Percentiles rank a stretch among this genome's conserved stretches.
Conservation (phyloP, 2,113 vertebrate genomes). For the Electrona antarctica region DNA sequence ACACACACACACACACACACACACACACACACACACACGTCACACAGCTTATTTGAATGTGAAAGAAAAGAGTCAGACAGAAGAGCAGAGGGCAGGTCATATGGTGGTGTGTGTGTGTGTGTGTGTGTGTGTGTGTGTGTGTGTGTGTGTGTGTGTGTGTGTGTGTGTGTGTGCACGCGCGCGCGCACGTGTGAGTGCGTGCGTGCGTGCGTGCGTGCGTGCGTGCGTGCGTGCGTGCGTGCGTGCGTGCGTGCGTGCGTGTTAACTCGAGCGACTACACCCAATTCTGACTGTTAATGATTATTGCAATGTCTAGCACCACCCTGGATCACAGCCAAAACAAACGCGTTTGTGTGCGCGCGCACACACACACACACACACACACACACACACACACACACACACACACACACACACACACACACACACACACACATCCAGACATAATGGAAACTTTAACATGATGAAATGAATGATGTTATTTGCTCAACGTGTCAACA, state of each 20-base stretch:
- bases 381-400: slow-evolving; percentile 11
- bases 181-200: slow-evolving; percentile 23
- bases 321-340: not conserved
- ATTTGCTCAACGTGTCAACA: not conserved
- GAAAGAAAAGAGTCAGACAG: slow-evolving; percentile 58
- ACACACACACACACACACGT: slow-evolving; percentile 14
- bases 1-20: slow-evolving; percentile 33
- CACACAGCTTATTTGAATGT: slow-evolving; percentile 60
- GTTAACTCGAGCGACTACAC: no score
- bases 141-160: slow-evolving; percentile 3
- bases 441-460: slow-evolving; percentile 34
- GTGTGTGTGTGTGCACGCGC: slow-evolving; percentile 32
- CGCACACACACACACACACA: not conserved
- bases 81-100: slow-evolving; percentile 48
- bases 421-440: slow-evolving; percentile 1
- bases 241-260: slow-evolving; percentile 17
- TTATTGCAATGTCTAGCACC: no score
- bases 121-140: slow-evolving; percentile 5
- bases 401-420: no score
- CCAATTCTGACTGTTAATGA: no score
- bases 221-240: not conserved
- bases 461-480: not conserved
- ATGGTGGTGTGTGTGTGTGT: not conserved
- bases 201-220: not conserved
- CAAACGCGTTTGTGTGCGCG: not conserved